Evolutionary conservation across 2,888 invertebrate genomes (phyloP).

Genomic region (Caenorhabditis imperialis): DNA sequence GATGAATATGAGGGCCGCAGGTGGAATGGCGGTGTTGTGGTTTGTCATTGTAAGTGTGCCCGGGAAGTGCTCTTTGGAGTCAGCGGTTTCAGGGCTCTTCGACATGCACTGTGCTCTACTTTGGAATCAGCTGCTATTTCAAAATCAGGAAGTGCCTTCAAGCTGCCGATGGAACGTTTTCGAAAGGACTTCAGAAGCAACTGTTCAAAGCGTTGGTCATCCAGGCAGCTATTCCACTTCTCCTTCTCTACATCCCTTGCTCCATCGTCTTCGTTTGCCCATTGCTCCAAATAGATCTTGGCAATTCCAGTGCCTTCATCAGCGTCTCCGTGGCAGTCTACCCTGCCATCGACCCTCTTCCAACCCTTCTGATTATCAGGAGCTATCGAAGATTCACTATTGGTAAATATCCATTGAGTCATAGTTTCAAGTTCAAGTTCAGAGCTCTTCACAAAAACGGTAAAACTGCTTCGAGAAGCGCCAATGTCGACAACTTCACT

Average conservation of each 20-base stretch:
- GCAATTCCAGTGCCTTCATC: constrained; percentile 33
- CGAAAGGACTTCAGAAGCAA: constrained; percentile 20
- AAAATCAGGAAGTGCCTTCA: constrained; percentile 17
- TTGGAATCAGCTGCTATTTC: constrained; percentile 23
- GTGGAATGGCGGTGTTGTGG: constrained; percentile 31
- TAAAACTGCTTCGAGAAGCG: no score
- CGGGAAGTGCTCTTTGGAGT: no score
- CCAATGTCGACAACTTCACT: no score
- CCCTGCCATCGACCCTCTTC: constrained; percentile 31
- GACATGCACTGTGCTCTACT: constrained; percentile 22
- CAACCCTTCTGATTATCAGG: constrained; percentile 16
- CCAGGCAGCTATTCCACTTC: constrained; percentile 25
- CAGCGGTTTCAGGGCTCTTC: constrained; percentile 17
- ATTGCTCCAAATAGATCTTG: constrained; percentile 21
- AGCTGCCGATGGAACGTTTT: constrained; percentile 1
- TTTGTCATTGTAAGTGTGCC: constrained; percentile 17
- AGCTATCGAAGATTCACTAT: constrained; percentile 20
- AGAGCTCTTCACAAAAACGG: background rate
- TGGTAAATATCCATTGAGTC: constrained; percentile 3
- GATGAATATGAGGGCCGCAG: constrained; percentile 28
- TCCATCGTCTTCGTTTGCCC: constrained; percentile 35
- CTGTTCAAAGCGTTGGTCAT: constrained; percentile 28
- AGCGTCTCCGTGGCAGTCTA: constrained; percentile 33
- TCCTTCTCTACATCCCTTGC: constrained; percentile 41
- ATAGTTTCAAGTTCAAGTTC: background rate